These are phyloP conservation scores for Huso huso DNA, from an alignment of 2,797 vertebrate genomes.

Conservation along the genomic window DNA sequence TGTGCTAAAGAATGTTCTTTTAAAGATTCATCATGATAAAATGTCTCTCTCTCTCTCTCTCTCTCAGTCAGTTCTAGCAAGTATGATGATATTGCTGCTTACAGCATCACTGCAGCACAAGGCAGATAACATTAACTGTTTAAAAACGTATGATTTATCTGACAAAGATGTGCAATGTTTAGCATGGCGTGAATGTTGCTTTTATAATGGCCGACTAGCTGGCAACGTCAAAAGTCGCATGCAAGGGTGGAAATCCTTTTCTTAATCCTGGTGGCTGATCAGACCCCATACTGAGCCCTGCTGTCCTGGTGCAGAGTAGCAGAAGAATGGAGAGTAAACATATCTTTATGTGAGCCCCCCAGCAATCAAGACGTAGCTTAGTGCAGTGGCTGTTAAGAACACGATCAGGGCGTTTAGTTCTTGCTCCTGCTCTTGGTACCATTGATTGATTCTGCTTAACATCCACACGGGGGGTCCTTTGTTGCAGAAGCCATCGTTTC, in stretches of 20 bases:
- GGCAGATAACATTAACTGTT: no score
- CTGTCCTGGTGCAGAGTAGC: background rate
- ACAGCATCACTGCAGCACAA: no score
- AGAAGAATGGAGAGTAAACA: constrained; percentile 6
- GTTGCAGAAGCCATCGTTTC: constrained; percentile 36
- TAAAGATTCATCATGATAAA: no score
- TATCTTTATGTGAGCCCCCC: background rate
- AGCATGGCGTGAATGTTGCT: no score
- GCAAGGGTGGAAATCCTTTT: background rate
- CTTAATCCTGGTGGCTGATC: background rate
- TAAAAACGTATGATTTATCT: no score
- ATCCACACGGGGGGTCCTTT: background rate
- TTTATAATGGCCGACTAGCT: no score
- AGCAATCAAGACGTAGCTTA: background rate
- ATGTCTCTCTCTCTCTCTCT: no score
- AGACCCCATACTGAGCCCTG: background rate
- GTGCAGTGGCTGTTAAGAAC: background rate
- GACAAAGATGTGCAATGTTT: no score
- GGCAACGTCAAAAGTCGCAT: no score
- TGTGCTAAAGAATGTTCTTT: no score
- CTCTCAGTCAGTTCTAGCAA: no score
- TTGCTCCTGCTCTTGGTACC: background rate
- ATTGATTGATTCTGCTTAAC: background rate
- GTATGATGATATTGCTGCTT: no score
- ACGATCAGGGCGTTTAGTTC: background rate